These are phyloP conservation scores for Tetranychus truncatus DNA, from an alignment of 2,888 invertebrate genomes.

Conservation along the genomic window DNA sequence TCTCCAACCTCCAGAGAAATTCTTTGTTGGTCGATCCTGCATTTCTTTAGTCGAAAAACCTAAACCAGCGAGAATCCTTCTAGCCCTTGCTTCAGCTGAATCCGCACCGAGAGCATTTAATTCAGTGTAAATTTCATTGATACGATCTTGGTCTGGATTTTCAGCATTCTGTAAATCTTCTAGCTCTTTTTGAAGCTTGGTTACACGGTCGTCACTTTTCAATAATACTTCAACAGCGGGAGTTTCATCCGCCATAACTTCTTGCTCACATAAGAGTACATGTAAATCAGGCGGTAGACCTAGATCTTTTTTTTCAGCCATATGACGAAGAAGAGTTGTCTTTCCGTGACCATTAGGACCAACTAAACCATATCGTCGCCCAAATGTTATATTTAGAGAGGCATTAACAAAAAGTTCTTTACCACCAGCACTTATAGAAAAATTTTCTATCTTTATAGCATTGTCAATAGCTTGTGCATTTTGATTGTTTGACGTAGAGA, in stretches of 20 bases:
- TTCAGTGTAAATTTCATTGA: slow-evolving; percentile 62
- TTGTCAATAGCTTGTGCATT: slow-evolving; percentile 19
- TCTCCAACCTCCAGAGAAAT: slow-evolving; percentile 72
- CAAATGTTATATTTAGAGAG: slow-evolving; percentile 71
- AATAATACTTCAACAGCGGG: slow-evolving; percentile 82
- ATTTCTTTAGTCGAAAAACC: slow-evolving; percentile 57
- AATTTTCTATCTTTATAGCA: slow-evolving; percentile 50
- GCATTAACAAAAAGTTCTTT: slow-evolving; percentile 94
- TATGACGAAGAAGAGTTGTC: slow-evolving; percentile 81
- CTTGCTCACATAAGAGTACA: slow-evolving; percentile 86
- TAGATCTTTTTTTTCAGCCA: slow-evolving; percentile 62
- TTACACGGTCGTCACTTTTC: slow-evolving; percentile 76
- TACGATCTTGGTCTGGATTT: slow-evolving; percentile 19
- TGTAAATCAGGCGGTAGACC: slow-evolving; percentile 89
- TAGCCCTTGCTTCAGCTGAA: slow-evolving; percentile 86
- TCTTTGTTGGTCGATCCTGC: slow-evolving; percentile 62
- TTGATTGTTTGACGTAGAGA: slow-evolving; percentile 19
- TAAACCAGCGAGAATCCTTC: slow-evolving; percentile 87
- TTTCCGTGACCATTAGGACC: slow-evolving; percentile 84
- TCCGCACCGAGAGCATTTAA: slow-evolving; percentile 90
- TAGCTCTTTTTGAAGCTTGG: slow-evolving; percentile 59
- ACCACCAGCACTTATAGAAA: slow-evolving; percentile 90
- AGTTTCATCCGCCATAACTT: slow-evolving; percentile 82
- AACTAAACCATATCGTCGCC: slow-evolving; percentile 86
- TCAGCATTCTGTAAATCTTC: slow-evolving; percentile 67